A percentile compares a stretch with the other conserved stretches of the same genome.
These are phyloP conservation scores for Rhegmatorhina hoffmannsi DNA, from an alignment of 2,113 vertebrate genomes.

Conservation along the genomic window DNA sequence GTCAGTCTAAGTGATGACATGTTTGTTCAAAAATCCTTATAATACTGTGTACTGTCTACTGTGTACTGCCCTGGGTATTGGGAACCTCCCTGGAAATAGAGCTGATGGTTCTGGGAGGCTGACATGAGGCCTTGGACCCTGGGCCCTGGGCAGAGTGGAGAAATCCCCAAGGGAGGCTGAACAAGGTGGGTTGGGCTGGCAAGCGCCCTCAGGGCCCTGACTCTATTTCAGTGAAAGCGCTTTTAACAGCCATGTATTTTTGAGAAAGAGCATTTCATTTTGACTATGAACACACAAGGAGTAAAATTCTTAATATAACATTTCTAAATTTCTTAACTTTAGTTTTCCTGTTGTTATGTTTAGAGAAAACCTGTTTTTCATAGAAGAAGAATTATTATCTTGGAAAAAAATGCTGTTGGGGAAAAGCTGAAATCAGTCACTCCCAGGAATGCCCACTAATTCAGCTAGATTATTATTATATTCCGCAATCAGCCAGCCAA, in stretches of 20 bases:
- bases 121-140: too few species aligned
- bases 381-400: neutral
- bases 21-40: neutral
- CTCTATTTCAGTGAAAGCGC: neutral
- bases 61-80: neutral
- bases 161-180: neutral
- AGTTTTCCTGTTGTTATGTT: neutral
- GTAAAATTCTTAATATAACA: neutral
- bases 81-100: neutral
- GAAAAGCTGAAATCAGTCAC: constrained; percentile 34
- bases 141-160: too few species aligned
- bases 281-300: neutral
- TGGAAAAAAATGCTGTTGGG: neutral
- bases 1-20: neutral
- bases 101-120: neutral
- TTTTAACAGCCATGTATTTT: neutral
- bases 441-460: constrained; percentile 49
- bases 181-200: neutral
- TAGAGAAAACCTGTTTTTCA: neutral
- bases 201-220: neutral
- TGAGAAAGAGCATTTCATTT: neutral
- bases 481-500: constrained; percentile 30
- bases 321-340: neutral
- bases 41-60: too few species aligned
- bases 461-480: constrained; percentile 41